Conservation (phyloP, 2,797 vertebrate genomes). For the Hippopotamyrus pictus region DNA sequence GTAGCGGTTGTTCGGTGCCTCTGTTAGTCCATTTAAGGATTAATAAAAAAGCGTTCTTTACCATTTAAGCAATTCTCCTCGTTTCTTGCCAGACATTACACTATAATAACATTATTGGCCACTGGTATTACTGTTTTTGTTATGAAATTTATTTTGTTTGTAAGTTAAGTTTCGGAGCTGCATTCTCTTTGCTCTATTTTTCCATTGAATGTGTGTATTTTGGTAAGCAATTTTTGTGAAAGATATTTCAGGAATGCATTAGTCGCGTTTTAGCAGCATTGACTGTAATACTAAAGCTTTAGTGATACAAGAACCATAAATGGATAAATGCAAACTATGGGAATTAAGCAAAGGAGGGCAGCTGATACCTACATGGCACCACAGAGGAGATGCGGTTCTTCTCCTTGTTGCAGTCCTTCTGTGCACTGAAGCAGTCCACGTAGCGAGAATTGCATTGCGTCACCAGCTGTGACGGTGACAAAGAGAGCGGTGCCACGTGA, state of each 20-base stretch:
- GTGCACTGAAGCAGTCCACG: constrained; percentile 90
- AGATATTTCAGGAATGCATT: background rate
- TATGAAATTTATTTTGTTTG: background rate
- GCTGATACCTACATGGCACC: constrained; percentile 81
- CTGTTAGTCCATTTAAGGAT: background rate
- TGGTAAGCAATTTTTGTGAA: background rate
- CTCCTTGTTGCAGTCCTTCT: constrained; percentile 98
- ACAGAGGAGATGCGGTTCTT: constrained; percentile 98
- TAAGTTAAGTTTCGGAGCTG: background rate
- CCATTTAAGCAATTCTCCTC: background rate
- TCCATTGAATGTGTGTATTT: background rate
- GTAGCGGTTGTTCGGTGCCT: background rate
- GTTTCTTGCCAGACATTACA: background rate
- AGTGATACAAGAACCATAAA: background rate
- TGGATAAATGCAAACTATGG: background rate
- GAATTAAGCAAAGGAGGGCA: constrained; percentile 21
- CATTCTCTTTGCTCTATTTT: background rate
- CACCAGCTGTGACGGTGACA: constrained; percentile 73
- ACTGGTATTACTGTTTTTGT: background rate
- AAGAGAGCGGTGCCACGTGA: background rate
- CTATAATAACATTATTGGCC: background rate
- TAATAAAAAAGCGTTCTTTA: background rate
- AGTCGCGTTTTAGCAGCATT: background rate
- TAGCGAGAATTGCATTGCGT: constrained; percentile 90
- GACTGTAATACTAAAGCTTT: background rate